Evolutionary conservation across 1,140 invertebrate species (phyloP).

Genomic region (Drosophila elegans): DNA sequence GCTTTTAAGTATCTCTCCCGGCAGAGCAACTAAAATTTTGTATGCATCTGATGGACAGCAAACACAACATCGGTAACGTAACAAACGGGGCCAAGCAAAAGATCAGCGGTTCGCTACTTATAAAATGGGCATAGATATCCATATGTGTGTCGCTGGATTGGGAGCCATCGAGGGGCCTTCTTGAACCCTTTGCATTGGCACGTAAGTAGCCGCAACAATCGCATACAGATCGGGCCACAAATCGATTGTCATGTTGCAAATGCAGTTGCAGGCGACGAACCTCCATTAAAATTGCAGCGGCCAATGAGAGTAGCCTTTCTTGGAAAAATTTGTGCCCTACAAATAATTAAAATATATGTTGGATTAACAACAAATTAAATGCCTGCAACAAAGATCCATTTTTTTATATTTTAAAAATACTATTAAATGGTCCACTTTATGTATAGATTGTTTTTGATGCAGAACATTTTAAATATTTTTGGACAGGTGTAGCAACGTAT

Average conservation of each 20-base stretch:
- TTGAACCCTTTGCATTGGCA: slow-evolving; percentile 75
- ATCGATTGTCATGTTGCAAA: slow-evolving; percentile 70
- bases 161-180: slow-evolving; percentile 56
- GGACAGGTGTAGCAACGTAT: too few relatives aligned
- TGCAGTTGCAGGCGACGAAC: slow-evolving; percentile 7
- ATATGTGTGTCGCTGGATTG: slow-evolving; percentile 24
- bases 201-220: slow-evolving; percentile 73
- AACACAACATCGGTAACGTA: slow-evolving; percentile 47
- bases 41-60: slow-evolving; percentile 81
- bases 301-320: neutral
- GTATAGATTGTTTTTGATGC: too few relatives aligned
- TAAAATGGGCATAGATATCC: slow-evolving; percentile 15
- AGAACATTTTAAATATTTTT: too few relatives aligned
- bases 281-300: slow-evolving; percentile 35
- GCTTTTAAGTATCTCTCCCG: slow-evolving; percentile 65
- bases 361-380: too few relatives aligned
- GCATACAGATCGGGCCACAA: slow-evolving; percentile 64
- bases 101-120: slow-evolving; percentile 54
- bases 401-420: too few relatives aligned
- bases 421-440: too few relatives aligned
- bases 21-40: slow-evolving; percentile 59
- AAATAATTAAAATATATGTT: too few relatives aligned
- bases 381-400: too few relatives aligned
- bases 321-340: neutral
- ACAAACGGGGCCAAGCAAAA: slow-evolving; percentile 68